Base-by-base conservation (phyloP, 2,797 vertebrate species). In the Cirrhinus mrigala region DNA sequence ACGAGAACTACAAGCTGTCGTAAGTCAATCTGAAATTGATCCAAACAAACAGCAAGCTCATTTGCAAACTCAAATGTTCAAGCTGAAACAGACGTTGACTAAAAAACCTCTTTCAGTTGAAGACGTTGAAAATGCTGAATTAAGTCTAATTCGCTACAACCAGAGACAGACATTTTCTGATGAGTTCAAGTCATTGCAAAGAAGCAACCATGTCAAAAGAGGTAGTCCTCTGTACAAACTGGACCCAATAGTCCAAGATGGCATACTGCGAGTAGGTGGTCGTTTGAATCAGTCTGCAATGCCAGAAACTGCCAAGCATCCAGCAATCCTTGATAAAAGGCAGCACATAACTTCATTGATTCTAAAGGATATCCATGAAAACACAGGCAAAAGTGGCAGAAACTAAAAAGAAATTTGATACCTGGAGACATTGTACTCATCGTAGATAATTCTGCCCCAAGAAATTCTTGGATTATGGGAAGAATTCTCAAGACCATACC, bases 191-290 rank as follows among this genome's bases (percentile, higher is more conserved):
- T 50, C 70, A 8, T 16, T 73, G 14, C 44, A 73, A 48, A 73
- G 20, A 3, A 4, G n/a, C 2, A 73, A 73, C 3, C 24, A 50
- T 50, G 70, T 73, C n/a, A 73, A 48, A 48, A 48, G n/a, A 73
- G 11, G 22, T 73, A 48, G 40, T 24, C 6, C 18, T 27, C 14
- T 16, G 14, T 48, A 24, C n/a, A n/a, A n/a, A n/a, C n/a, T n/a
- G n/a, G n/a, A n/a, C n/a, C n/a, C n/a, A n/a, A n/a, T n/a, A n/a
- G n/a, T 88, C 12, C 16, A 85, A 4, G 52, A 64, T 20, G 76
- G 66, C 1, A 37, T 89, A 3, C 54, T 62, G 8, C 20, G 81
- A 74, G 77, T 90, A 27, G 71, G 89, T 9, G 82, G 33, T 37
- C 33, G 56, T 27, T 46, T 87, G 15, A 33, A 44, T n/a, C 11